Percentiles rank a stretch among this genome's conserved stretches.
Conservation (phyloP, 2,888 invertebrate genomes). For the Adelphocoris suturalis region DNA sequence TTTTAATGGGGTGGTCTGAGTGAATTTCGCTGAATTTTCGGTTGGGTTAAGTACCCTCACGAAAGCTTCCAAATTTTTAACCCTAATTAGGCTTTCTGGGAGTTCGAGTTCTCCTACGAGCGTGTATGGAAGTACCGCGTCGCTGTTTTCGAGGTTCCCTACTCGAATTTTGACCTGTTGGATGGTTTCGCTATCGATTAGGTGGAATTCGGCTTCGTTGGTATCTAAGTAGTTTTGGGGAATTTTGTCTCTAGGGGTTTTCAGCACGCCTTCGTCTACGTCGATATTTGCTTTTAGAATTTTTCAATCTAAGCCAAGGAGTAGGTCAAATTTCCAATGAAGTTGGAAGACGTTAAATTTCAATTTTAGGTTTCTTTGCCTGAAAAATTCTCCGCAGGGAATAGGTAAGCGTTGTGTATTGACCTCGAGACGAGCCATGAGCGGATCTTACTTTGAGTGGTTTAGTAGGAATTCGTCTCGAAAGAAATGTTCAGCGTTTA, state of each 20-base stretch:
- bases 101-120: conserved; percentile 31
- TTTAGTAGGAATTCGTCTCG: not conserved
- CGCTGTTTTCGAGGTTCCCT: conserved; percentile 25
- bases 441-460: not conserved
- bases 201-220: not conserved
- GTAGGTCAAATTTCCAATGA: conserved; percentile 47
- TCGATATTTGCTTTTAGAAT: conserved; percentile 21
- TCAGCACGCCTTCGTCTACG: not conserved
- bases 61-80: not conserved
- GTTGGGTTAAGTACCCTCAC: conserved; percentile 22
- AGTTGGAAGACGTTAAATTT: conserved; percentile 52
- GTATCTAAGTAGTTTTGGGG: not conserved
- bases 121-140: conserved; percentile 28
- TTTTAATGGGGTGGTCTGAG: not conserved
- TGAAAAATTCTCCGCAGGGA: not conserved
- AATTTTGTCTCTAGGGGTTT: not conserved
- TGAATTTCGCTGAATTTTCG: not conserved
- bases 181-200: not conserved
- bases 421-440: not conserved
- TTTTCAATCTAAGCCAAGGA: conserved; percentile 52
- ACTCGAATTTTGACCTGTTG: conserved; percentile 30
- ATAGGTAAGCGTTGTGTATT: not conserved
- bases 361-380: not conserved
- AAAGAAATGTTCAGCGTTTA: no score
- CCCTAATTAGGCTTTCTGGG: conserved; percentile 19